Conservation (phyloP, 2,113 vertebrate species). For the Cyphomyrus plagiostoma region DNA sequence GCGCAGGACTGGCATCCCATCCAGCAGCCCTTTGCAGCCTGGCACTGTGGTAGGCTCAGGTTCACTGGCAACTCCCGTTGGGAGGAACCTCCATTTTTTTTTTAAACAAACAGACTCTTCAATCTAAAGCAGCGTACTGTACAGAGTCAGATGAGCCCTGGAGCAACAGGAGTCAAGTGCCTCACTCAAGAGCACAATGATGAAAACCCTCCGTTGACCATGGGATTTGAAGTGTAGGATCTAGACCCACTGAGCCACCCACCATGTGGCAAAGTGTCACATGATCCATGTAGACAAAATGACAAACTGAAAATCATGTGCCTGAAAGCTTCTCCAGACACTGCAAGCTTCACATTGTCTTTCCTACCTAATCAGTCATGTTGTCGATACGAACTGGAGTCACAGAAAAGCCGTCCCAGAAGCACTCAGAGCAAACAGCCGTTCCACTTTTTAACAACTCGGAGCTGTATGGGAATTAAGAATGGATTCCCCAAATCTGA, state of each 20-base stretch:
- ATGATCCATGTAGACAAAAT: not conserved
- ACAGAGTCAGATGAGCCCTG: not conserved
- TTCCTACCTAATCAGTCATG: not conserved
- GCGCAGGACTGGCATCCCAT: not conserved
- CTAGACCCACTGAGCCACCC: not conserved
- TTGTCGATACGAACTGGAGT: not conserved
- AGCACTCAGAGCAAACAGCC: not conserved
- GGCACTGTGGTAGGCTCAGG: not conserved
- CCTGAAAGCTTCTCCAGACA: no score
- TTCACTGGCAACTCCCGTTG: not conserved
- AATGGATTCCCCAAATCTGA: not conserved
- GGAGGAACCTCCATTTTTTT: not conserved
- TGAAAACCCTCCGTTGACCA: not conserved
- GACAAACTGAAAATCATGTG: not conserved
- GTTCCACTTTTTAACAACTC: not conserved
- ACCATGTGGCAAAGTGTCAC: no score
- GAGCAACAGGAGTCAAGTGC: not conserved
- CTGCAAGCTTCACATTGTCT: no score
- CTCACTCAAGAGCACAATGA: not conserved
- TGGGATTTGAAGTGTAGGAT: not conserved
- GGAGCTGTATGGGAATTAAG: not conserved
- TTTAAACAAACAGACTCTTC: not conserved
- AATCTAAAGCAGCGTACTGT: not conserved
- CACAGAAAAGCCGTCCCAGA: not conserved
- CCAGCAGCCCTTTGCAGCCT: not conserved